Conservation (phyloP, 2,888 invertebrate genomes). For the Polydesmus complanatus region DNA sequence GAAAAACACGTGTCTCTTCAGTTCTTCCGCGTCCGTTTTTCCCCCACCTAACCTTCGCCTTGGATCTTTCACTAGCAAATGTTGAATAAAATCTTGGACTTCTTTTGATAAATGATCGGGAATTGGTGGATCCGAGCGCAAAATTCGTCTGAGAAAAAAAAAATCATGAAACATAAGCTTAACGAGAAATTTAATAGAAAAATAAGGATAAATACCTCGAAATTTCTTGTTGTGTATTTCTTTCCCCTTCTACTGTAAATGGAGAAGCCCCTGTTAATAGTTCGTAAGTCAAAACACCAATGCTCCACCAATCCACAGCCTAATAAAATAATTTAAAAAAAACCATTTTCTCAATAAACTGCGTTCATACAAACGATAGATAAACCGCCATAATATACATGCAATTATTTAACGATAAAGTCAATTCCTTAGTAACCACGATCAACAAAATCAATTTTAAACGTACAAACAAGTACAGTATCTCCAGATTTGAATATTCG, state of each 20-base stretch:
- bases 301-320: conserved; percentile 99
- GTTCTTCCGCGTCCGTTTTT: conserved; percentile 65
- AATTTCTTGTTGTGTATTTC: conserved; percentile 87
- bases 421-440: too few relatives aligned
- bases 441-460: too few relatives aligned
- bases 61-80: conserved; percentile 80
- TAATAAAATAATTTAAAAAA: conserved; percentile 29
- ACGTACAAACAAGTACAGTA: too few relatives aligned
- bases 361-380: too few relatives aligned
- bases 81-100: conserved; percentile 62
- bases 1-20: conserved; percentile 83
- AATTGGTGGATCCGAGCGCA: conserved; percentile 76
- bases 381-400: too few relatives aligned
- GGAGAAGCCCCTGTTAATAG: conserved; percentile 92
- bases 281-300: conserved; percentile 91
- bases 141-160: conserved; percentile 49
- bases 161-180: conserved; percentile 1
- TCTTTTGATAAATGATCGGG: conserved; percentile 62
- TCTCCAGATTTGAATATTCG: too few relatives aligned
- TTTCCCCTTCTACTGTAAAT: conserved; percentile 88
- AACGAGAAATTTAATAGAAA: conserved; percentile 4
- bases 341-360: not conserved
- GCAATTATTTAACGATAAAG: too few relatives aligned
- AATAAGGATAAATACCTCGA: conserved; percentile 43
- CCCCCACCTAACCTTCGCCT: conserved; percentile 74